A percentile compares a stretch with the other conserved stretches of the same genome.
phyloP scores from a whole-genome alignment of 1,140 invertebrate species.

The Drosophila neocordata region DNA sequence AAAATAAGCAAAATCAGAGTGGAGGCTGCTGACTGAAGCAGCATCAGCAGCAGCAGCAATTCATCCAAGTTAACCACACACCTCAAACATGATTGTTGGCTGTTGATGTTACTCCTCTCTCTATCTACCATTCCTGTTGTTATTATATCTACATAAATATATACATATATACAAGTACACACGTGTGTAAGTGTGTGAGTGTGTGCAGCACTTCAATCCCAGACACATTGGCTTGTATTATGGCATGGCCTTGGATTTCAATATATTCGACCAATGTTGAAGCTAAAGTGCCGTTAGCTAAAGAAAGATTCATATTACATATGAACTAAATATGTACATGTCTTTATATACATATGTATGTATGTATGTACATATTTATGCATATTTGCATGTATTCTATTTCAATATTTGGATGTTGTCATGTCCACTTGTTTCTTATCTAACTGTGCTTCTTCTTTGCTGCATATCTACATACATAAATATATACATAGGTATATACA shows the following conservation, averaged over 20 bases:
- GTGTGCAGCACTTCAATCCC: slow-evolving; percentile 4
- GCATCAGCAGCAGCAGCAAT: slow-evolving; percentile 68
- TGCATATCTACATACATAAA: not conserved
- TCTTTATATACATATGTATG: slow-evolving; percentile 8
- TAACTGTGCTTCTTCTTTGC: too few species aligned
- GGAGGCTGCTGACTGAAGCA: slow-evolving; percentile 47
- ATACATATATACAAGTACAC: slow-evolving; percentile 1
- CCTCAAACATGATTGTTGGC: slow-evolving; percentile 44
- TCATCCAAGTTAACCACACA: slow-evolving; percentile 47
- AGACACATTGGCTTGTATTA: slow-evolving; percentile 11
- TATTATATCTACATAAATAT: slow-evolving; percentile 28
- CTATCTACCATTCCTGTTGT: slow-evolving; percentile 20
- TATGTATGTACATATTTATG: too few species aligned
- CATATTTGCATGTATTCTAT: too few species aligned
- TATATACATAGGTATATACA: not conserved
- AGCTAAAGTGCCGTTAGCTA: slow-evolving; percentile 6
- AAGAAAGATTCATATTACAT: not conserved
- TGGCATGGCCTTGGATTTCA: slow-evolving; percentile 17
- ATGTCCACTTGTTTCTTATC: too few species aligned
- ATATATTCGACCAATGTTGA: slow-evolving; percentile 3
- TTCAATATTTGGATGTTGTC: too few species aligned
- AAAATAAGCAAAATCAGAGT: slow-evolving; percentile 13
- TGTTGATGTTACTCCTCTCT: slow-evolving; percentile 20
- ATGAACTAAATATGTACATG: not conserved
- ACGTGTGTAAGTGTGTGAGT: slow-evolving; percentile 22